These are phyloP conservation scores for Fukomys damarensis DNA, from an alignment of 2,113 vertebrate genomes.

Conservation along the genomic window DNA sequence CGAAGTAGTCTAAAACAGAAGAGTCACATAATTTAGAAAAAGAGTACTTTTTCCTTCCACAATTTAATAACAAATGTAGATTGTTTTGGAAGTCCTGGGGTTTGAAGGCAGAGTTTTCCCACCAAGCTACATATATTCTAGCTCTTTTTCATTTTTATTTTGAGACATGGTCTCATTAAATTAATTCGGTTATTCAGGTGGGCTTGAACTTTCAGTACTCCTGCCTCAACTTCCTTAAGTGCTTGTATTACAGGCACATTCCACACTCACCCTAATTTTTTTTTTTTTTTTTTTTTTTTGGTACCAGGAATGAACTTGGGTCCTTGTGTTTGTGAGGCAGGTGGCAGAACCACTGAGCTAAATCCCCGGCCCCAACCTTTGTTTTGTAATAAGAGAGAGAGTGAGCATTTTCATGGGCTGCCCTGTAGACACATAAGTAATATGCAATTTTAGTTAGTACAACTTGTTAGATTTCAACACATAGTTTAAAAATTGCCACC, in stretches of 20 bases:
- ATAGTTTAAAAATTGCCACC: not conserved
- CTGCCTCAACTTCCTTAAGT: not conserved
- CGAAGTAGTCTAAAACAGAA: not conserved
- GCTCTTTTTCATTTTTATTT: not conserved
- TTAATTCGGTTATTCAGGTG: not conserved
- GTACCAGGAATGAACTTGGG: too few species aligned
- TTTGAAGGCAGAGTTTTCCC: not conserved
- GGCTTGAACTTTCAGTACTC: not conserved
- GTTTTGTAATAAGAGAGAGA: not conserved
- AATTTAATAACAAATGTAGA: not conserved
- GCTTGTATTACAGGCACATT: not conserved
- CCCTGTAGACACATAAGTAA: not conserved
- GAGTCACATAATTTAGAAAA: not conserved
- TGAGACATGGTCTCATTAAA: not conserved
- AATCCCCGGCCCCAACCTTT: too few species aligned
- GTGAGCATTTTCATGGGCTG: not conserved
- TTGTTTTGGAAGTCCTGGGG: not conserved
- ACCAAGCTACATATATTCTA: not conserved
- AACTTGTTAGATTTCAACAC: not conserved
- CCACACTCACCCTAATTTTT: not conserved
- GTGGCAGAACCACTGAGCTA: too few species aligned
- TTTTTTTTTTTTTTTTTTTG: too few species aligned
- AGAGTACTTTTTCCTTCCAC: not conserved
- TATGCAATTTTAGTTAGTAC: not conserved
- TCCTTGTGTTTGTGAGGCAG: too few species aligned